Percentiles rank a stretch among this genome's conserved stretches.
phyloP scores from a whole-genome alignment of 2,797 vertebrate species.

The Monodelphis domestica region DNA sequence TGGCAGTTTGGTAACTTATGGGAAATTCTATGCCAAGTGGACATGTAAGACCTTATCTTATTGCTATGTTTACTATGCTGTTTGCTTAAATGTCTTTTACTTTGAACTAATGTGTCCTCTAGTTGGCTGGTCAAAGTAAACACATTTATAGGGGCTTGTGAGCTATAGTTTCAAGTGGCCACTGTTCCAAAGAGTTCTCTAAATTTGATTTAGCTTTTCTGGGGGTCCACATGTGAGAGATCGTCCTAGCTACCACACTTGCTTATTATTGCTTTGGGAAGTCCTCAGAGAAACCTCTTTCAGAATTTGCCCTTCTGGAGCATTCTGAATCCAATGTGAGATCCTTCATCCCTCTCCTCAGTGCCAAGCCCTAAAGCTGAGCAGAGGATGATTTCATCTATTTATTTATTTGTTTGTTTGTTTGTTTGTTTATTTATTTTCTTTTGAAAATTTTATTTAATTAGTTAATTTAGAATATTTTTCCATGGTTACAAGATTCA shows the following conservation, averaged over 20 bases:
- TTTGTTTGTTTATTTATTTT: too few species aligned
- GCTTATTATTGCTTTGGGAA: neutral
- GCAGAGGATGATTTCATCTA: neutral
- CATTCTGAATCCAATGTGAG: neutral
- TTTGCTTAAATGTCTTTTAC: neutral
- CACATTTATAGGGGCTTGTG: neutral
- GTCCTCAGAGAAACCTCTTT: neutral
- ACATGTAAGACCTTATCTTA: neutral
- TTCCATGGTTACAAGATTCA: too few species aligned
- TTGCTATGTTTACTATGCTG: neutral
- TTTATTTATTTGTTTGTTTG: too few species aligned
- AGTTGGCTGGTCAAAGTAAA: neutral
- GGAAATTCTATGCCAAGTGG: neutral
- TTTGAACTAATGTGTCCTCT: neutral
- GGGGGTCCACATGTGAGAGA: neutral
- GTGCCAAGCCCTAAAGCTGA: neutral
- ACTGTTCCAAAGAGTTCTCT: neutral
- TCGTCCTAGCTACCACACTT: neutral
- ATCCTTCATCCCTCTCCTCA: neutral
- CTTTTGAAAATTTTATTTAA: too few species aligned
- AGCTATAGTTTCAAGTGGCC: neutral
- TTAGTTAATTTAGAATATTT: too few species aligned
- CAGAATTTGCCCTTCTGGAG: neutral
- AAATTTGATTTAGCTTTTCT: neutral
- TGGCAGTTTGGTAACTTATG: neutral